These are phyloP conservation scores for Vesta saturnalis DNA, from an alignment of 2,888 invertebrate genomes.

Conservation along the genomic window DNA sequence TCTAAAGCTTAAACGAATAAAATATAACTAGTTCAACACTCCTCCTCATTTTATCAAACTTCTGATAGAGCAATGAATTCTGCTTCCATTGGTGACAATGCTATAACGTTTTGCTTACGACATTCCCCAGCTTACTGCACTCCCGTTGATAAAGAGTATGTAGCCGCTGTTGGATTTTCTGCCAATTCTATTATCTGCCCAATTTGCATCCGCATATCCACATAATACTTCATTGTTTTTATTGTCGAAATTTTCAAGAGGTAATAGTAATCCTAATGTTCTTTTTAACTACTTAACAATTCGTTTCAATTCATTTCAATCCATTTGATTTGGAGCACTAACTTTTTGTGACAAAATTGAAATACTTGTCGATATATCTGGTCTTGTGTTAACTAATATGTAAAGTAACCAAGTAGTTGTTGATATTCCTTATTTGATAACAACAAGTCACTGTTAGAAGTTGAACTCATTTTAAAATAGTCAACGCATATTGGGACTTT, in stretches of 20 bases:
- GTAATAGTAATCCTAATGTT: conserved; percentile 54
- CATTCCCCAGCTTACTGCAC: conserved; percentile 48
- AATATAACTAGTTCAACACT: no score
- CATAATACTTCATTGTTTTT: no score
- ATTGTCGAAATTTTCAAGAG: no score
- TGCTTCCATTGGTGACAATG: conserved; percentile 46
- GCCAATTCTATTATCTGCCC: conserved; percentile 48
- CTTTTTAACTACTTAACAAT: conserved; percentile 46
- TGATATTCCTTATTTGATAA: no score
- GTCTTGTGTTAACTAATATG: conserved; percentile 43
- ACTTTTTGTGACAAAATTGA: no score
- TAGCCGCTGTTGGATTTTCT: conserved; percentile 52
- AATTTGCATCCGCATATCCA: no score
- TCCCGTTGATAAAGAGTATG: conserved; percentile 41
- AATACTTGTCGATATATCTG: conserved; percentile 47
- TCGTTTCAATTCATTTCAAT: conserved; percentile 50
- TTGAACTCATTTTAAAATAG: no score
- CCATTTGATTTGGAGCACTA: conserved; percentile 41
- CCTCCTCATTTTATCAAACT: no score
- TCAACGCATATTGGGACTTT: neutral
- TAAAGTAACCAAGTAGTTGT: conserved; percentile 42
- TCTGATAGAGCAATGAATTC: no score
- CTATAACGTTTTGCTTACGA: conserved; percentile 46
- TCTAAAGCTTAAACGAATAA: no score
- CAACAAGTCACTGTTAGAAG: no score